Conservation (phyloP, 2,888 invertebrate species). For the Metopia argyrocephala region DNA sequence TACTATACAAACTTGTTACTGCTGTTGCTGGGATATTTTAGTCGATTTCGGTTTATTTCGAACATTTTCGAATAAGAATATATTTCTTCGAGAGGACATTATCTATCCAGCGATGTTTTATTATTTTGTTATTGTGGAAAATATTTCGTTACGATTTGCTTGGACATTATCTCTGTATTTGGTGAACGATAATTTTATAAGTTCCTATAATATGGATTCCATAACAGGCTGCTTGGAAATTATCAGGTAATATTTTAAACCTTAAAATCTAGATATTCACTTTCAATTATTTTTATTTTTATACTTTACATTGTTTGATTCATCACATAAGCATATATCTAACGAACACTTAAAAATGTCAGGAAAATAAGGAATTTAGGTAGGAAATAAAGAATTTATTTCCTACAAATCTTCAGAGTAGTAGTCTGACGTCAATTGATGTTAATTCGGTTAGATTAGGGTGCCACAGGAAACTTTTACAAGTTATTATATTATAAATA, state of each 20-base stretch:
- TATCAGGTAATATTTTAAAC: constrained; percentile 82
- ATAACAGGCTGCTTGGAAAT: constrained; percentile 90
- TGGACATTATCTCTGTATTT: constrained; percentile 94
- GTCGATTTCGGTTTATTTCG: constrained; percentile 98
- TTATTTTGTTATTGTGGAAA: constrained; percentile 97
- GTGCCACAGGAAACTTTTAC: too few relatives aligned
- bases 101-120: constrained; percentile 91
- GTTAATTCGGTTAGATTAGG: too few relatives aligned
- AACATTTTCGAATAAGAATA: constrained; percentile 91
- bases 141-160: constrained; percentile 92
- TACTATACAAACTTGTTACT: constrained; percentile 92
- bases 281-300: too few relatives aligned
- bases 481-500: too few relatives aligned
- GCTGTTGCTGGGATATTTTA: constrained; percentile 97
- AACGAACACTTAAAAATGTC: too few relatives aligned
- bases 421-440: too few relatives aligned
- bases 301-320: too few relatives aligned
- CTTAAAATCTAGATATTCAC: too few relatives aligned
- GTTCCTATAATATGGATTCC: constrained; percentile 88
- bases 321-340: too few relatives aligned
- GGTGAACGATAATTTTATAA: constrained; percentile 85
- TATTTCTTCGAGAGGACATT: constrained; percentile 93
- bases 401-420: too few relatives aligned
- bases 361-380: too few relatives aligned
- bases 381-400: too few relatives aligned